Evolutionary conservation across 1,140 invertebrate genomes (phyloP).

Genomic region (Cyphomyrmex costatus): DNA sequence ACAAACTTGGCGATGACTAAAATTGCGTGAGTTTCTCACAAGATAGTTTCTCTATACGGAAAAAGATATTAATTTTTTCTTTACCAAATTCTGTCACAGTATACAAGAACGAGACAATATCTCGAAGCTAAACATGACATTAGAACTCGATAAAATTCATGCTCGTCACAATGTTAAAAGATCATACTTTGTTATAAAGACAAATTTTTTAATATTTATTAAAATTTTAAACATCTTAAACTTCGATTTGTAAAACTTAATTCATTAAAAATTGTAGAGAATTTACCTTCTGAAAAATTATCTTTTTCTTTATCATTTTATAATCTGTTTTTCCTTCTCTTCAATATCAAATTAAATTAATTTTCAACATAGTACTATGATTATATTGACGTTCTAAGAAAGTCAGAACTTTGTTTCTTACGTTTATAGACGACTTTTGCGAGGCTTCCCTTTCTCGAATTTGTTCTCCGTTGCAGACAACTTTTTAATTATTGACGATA

Average conservation of each 20-base stretch:
- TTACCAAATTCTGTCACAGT: neutral
- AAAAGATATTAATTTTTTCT: neutral
- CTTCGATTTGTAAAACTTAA: neutral
- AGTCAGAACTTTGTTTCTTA: slow-evolving; percentile 24
- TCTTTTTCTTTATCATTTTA: neutral
- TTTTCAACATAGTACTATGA: neutral
- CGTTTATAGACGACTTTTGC: neutral
- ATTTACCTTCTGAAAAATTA: slow-evolving; percentile 7
- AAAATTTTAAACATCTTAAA: neutral
- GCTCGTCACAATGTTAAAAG: neutral
- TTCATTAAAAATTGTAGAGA: neutral
- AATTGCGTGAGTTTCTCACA: neutral
- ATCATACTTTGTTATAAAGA: neutral
- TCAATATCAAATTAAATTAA: slow-evolving; percentile 12
- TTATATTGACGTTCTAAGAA: neutral
- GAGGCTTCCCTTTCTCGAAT: neutral
- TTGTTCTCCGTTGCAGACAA: neutral
- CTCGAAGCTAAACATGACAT: neutral
- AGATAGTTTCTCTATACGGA: neutral
- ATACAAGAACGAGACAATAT: neutral
- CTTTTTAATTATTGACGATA: slow-evolving; percentile 48
- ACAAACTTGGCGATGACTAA: slow-evolving; percentile 24
- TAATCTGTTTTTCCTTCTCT: neutral
- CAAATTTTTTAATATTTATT: neutral
- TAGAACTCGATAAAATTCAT: neutral